Conservation (phyloP, 2,888 invertebrate species). For the Zeuzera pyrina region DNA sequence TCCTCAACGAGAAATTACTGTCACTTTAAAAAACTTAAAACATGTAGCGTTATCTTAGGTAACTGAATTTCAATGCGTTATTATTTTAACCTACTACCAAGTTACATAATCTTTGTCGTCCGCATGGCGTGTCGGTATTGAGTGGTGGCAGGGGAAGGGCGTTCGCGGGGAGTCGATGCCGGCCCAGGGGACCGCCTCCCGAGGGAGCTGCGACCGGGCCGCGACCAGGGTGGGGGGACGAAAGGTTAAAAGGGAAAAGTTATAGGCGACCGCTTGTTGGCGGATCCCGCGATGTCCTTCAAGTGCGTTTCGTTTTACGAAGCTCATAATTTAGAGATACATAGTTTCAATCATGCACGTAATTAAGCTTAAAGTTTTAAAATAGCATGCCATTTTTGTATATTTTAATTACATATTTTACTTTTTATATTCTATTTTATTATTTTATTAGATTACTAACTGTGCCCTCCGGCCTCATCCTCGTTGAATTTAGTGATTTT, state of each 20-base stretch:
- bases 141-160: slow-evolving; percentile 58
- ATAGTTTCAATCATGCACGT: no score
- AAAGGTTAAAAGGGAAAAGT: slow-evolving; percentile 74
- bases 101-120: slow-evolving; percentile 54
- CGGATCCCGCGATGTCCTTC: slow-evolving; percentile 53
- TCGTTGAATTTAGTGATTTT: no score
- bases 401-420: no score
- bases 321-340: slow-evolving; percentile 17
- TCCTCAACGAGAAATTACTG: no score
- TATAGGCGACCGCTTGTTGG: slow-evolving; percentile 71
- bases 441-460: no score
- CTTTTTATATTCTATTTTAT: no score
- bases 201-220: slow-evolving; percentile 40
- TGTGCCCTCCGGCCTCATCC: no score
- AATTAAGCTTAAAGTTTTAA: no score
- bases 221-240: slow-evolving; percentile 35
- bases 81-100: not conserved
- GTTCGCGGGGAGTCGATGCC: slow-evolving; percentile 55
- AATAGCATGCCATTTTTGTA: no score
- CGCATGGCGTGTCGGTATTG: slow-evolving; percentile 70
- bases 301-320: slow-evolving; percentile 50
- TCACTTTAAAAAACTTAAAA: no score
- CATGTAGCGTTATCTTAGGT: no score
- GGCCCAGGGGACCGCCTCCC: slow-evolving; percentile 73
- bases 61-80: not conserved